Percentiles rank a stretch among this genome's conserved stretches.
Evolutionary conservation across 2,888 invertebrate genomes (phyloP).

Genomic region (Spatulosminthurus flaviceps): DNA sequence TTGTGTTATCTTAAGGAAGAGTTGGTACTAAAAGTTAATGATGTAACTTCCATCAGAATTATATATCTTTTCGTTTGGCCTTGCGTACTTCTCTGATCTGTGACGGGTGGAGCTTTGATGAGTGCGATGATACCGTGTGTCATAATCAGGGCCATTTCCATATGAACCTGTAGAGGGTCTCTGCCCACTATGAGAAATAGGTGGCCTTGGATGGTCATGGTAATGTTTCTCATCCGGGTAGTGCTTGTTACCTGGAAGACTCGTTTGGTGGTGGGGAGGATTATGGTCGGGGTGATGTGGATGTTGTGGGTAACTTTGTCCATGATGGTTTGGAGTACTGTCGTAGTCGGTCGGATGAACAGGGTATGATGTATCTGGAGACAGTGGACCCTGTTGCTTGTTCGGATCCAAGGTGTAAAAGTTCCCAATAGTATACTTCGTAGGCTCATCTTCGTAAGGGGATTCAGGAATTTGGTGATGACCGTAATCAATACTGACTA

Average conservation of each 20-base stretch:
- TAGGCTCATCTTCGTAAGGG: too few species aligned
- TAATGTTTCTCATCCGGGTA: neutral
- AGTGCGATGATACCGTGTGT: conserved; percentile 24
- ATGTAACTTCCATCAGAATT: conserved; percentile 52
- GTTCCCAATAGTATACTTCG: too few species aligned
- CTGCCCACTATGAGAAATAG: neutral
- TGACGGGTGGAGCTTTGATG: conserved; percentile 35
- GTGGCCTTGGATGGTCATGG: neutral
- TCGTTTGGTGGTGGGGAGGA: too few species aligned
- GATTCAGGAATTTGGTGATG: too few species aligned
- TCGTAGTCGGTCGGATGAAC: neutral
- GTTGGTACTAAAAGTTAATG: conserved; percentile 50
- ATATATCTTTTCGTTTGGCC: neutral
- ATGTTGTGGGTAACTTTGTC: neutral
- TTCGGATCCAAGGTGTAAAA: too few species aligned
- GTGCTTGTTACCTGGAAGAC: too few species aligned
- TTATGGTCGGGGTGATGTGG: neutral
- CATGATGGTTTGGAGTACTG: neutral
- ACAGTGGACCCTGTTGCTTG: neutral
- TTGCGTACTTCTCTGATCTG: conserved; percentile 36
- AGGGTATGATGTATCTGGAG: neutral
- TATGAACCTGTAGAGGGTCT: neutral
- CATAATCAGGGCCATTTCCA: conserved; percentile 8
- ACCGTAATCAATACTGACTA: too few species aligned
- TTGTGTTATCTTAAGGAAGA: neutral